These are phyloP conservation scores for Pseudochromis fuscus DNA, from an alignment of 2,797 vertebrate genomes.

Conservation along the genomic window DNA sequence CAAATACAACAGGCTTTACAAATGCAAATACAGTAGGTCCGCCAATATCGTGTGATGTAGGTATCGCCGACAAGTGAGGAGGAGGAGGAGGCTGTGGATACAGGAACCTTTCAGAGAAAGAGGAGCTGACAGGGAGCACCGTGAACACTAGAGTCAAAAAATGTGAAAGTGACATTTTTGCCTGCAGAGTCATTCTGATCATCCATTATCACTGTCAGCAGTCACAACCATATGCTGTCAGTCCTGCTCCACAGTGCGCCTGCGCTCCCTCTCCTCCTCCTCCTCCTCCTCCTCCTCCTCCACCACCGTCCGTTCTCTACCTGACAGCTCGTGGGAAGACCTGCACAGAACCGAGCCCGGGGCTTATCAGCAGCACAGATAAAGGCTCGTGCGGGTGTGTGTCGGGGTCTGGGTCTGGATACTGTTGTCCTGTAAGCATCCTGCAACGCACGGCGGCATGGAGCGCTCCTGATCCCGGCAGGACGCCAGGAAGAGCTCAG, in stretches of 20 bases:
- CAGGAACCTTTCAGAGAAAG: too few species aligned
- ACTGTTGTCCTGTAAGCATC: conserved; percentile 23
- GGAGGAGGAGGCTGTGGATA: too few species aligned
- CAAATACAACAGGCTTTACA: too few species aligned
- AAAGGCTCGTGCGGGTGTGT: conserved; percentile 10
- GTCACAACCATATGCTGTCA: conserved; percentile 13
- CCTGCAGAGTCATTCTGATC: neutral
- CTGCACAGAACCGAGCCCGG: conserved; percentile 37
- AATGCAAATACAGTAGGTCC: too few species aligned
- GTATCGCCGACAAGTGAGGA: too few species aligned
- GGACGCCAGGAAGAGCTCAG: conserved; percentile 52
- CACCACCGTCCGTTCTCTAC: conserved; percentile 22
- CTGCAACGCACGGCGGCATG: conserved; percentile 43
- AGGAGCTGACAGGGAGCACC: too few species aligned
- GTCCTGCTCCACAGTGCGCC: conserved; percentile 51
- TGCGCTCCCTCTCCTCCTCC: conserved; percentile 56
- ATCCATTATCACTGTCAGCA: conserved; percentile 17
- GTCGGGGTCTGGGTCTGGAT: neutral
- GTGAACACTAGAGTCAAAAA: too few species aligned
- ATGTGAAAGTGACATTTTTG: neutral
- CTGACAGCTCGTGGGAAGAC: conserved; percentile 41
- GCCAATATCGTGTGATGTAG: too few species aligned
- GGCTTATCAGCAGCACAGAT: conserved; percentile 3
- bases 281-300: neutral
- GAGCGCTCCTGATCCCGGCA: conserved; percentile 71